These are phyloP conservation scores for Acomys russatus DNA, from an alignment of 2,797 vertebrate species.

Conservation along the genomic window DNA sequence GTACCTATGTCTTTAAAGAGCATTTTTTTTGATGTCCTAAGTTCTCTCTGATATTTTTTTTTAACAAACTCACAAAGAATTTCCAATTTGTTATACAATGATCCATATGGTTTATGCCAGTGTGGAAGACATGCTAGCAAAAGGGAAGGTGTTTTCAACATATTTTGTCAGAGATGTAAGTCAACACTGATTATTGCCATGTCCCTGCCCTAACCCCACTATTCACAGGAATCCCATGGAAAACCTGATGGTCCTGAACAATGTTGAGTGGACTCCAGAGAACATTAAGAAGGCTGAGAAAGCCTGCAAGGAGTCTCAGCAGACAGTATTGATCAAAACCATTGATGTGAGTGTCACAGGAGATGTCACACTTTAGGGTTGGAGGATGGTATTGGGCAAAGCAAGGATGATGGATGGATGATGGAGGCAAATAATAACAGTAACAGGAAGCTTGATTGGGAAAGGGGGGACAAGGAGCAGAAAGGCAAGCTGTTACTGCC, in stretches of 20 bases:
- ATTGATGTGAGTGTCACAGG: slow-evolving; percentile 78
- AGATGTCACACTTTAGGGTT: rapidly evolving
- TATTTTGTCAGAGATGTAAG: not conserved
- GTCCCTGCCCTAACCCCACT: not conserved
- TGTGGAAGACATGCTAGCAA: not conserved
- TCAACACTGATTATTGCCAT: not conserved
- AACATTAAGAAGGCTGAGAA: slow-evolving; percentile 83
- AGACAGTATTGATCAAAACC: slow-evolving; percentile 83
- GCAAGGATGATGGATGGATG: not conserved
- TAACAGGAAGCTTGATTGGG: not conserved
- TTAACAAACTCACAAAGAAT: not conserved
- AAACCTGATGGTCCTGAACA: slow-evolving; percentile 80
- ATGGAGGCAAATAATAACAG: not conserved
- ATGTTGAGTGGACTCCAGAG: slow-evolving; percentile 85
- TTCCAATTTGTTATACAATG: not conserved
- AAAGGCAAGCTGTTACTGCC: not conserved
- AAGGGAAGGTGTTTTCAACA: not conserved
- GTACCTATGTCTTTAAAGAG: not conserved
- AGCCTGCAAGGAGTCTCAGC: slow-evolving; percentile 83
- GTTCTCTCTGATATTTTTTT: not conserved
- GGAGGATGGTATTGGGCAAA: not conserved
- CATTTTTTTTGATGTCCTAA: not conserved
- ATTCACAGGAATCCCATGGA: slow-evolving; percentile 80
- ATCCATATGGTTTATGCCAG: not conserved
- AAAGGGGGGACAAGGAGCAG: not conserved